phyloP scores from a whole-genome alignment of 2,888 invertebrate genomes.

The Lasioglossum figueresi region DNA sequence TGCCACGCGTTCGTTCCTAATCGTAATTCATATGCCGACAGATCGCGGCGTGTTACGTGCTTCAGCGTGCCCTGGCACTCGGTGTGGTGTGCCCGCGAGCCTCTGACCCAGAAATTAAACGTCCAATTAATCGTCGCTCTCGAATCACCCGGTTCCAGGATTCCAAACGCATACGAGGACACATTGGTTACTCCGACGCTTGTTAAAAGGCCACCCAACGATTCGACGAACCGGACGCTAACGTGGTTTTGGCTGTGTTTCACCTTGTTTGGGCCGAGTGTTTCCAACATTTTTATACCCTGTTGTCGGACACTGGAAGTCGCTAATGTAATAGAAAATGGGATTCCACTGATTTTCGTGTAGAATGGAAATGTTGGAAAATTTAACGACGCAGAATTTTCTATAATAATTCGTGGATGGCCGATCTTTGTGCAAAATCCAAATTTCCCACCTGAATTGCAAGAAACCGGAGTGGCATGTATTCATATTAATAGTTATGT shows the following conservation, averaged over 20 bases:
- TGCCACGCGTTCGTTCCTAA: conserved; percentile 49
- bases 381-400: too few species aligned
- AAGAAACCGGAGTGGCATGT: too few species aligned
- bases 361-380: too few species aligned
- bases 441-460: too few species aligned
- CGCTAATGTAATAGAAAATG: background rate
- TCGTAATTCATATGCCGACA: conserved; percentile 66
- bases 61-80: conserved; percentile 3
- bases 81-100: conserved; percentile 12
- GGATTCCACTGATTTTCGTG: too few species aligned
- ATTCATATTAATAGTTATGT: too few species aligned
- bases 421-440: too few species aligned
- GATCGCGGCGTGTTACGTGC: conserved; percentile 43
- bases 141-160: background rate
- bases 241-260: background rate
- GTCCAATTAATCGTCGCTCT: conserved; percentile 6
- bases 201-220: background rate
- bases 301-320: background rate
- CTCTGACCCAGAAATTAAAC: conserved; percentile 21
- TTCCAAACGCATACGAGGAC: background rate
- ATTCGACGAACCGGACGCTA: background rate
- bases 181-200: background rate
- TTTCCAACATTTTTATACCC: too few species aligned
- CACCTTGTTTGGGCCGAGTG: background rate
- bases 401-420: too few species aligned